These are phyloP conservation scores for Parazoanthus swiftii DNA, from an alignment of 92 coral and sea anemone species.

Conservation along the genomic window DNA sequence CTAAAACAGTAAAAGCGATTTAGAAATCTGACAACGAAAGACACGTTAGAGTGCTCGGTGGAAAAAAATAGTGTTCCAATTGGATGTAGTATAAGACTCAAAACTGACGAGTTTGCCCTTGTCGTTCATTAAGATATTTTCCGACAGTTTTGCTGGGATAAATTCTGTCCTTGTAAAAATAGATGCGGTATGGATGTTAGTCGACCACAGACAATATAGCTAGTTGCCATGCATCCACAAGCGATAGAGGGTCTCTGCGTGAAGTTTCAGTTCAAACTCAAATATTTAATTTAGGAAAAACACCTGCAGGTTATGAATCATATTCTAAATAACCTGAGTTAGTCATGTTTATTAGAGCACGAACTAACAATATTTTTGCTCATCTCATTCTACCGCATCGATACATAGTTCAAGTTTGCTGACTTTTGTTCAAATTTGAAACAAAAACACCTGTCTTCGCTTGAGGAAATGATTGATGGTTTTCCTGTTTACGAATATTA, in stretches of 20 bases:
- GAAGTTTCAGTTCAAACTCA: slow-evolving; percentile 1
- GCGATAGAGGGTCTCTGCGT: not conserved
- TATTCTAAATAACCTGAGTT: not conserved
- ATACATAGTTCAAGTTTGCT: not conserved
- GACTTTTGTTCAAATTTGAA: not conserved
- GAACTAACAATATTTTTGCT: not conserved
- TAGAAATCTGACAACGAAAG: not conserved
- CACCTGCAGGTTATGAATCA: slow-evolving; percentile 15
- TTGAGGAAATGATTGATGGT: not conserved
- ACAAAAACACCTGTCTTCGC: not conserved
- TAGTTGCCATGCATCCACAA: slow-evolving; percentile 3
- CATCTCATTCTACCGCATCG: not conserved
- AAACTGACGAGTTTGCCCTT: too few relatives aligned
- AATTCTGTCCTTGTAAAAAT: not conserved
- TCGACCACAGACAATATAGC: not conserved
- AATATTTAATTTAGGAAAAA: slow-evolving; percentile 8
- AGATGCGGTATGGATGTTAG: not conserved
- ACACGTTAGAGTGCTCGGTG: not conserved
- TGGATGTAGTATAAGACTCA: not conserved
- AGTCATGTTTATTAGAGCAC: not conserved
- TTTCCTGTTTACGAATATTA: too few relatives aligned
- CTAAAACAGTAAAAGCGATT: not conserved
- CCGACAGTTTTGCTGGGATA: not conserved
- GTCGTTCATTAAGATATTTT: too few relatives aligned
- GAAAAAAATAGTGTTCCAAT: not conserved